These are phyloP conservation scores for Drosophila anomalata DNA, from an alignment of 2,888 invertebrate species.

Conservation along the genomic window DNA sequence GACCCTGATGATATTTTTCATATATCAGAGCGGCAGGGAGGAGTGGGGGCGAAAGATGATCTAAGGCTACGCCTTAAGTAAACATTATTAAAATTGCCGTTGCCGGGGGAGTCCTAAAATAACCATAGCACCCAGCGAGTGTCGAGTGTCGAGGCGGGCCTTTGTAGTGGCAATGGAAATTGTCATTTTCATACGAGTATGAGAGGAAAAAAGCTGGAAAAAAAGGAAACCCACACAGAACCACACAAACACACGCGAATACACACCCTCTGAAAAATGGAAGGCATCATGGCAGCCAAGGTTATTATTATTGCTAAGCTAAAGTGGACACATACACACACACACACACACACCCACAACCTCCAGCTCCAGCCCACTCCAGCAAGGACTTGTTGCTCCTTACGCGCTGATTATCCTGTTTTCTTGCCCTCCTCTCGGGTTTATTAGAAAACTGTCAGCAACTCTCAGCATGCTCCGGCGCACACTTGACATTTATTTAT, in stretches of 20 bases:
- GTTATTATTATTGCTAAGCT: conserved; percentile 75
- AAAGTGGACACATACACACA: conserved; percentile 59
- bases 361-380: not conserved
- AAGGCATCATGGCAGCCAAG: conserved; percentile 68
- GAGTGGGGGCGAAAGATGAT: conserved; percentile 17
- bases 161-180: conserved; percentile 68
- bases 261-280: conserved; percentile 62
- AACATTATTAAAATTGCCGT: conserved; percentile 79
- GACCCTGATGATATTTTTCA: conserved; percentile 26
- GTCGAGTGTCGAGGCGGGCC: conserved; percentile 28
- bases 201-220: conserved; percentile 40
- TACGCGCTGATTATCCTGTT: conserved; percentile 72
- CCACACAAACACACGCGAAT: conserved; percentile 17
- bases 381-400: conserved; percentile 62
- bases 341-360: conserved; percentile 9
- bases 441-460: conserved; percentile 79
- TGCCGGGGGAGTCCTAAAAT: conserved; percentile 72
- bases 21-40: conserved; percentile 37
- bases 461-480: conserved; percentile 67
- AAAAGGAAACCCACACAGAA: conserved; percentile 6
- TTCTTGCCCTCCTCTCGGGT: conserved; percentile 54
- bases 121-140: conserved; percentile 46
- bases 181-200: conserved; percentile 74
- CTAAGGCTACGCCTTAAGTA: conserved; percentile 67
- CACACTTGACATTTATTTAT: conserved; percentile 80